These are phyloP conservation scores for Sciurus vulgaris DNA, from an alignment of 2,797 vertebrate genomes.

Conservation along the genomic window DNA sequence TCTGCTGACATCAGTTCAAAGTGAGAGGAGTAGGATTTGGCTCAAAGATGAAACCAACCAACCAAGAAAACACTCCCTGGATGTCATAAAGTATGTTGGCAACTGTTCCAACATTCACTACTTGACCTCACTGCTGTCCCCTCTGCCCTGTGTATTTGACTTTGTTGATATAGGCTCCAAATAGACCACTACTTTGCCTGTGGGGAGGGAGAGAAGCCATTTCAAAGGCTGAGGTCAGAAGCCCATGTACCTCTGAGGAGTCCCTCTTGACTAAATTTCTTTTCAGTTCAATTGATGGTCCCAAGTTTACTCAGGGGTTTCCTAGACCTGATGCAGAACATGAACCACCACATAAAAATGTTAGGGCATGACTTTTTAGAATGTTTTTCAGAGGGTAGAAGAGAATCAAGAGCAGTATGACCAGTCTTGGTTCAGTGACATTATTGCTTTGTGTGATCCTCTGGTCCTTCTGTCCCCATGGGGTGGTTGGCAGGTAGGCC, in stretches of 20 bases:
- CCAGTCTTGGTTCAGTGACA: background rate
- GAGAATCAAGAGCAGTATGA: background rate
- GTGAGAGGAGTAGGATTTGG: constrained; percentile 23
- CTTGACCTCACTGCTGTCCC: background rate
- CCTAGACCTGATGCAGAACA: background rate
- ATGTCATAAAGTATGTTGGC: constrained; percentile 72
- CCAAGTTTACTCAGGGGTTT: background rate
- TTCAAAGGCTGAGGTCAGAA: constrained; percentile 18
- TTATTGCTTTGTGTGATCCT: background rate
- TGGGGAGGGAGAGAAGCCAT: background rate
- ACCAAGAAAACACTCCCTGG: constrained; percentile 24
- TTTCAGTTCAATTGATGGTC: background rate
- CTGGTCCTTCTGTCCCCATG: fast-evolving
- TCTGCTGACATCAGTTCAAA: constrained; percentile 61
- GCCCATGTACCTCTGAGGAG: background rate
- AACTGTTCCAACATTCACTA: constrained; percentile 47
- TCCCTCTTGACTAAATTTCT: background rate
- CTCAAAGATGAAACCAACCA: constrained; percentile 33
- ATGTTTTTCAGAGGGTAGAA: background rate
- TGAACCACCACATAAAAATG: background rate
- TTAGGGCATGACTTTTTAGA: background rate
- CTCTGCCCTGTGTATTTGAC: background rate
- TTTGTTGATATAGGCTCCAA: background rate
- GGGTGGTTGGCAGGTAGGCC: background rate
- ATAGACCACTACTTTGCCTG: background rate